A percentile compares a stretch with the other conserved stretches of the same genome.
Evolutionary conservation across 2,113 vertebrate genomes (phyloP).

Genomic region (Collichthys lucidus): DNA sequence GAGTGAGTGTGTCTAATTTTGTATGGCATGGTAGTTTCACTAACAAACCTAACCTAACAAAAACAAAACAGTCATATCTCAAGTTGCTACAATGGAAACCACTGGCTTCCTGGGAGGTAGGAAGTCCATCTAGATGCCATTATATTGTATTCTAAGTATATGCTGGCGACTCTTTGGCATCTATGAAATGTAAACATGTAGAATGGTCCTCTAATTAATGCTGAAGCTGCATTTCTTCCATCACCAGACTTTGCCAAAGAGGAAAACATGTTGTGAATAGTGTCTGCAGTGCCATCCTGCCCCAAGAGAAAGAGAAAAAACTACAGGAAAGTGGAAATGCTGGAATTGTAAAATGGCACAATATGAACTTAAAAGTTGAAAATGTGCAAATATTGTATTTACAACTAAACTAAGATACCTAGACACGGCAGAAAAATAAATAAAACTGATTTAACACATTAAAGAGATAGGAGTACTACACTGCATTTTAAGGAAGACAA

Average conservation of each 20-base stretch:
- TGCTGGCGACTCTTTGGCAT: constrained; percentile 5
- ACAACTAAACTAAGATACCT: neutral
- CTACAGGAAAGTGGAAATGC: no score
- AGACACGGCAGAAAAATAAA: neutral
- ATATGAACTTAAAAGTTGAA: no score
- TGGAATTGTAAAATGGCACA: no score
- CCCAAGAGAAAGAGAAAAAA: neutral
- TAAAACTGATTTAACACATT: neutral
- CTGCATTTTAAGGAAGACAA: no score
- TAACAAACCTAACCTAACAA: no score
- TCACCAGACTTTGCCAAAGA: neutral
- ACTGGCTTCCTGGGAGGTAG: neutral
- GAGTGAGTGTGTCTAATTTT: neutral
- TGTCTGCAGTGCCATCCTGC: neutral
- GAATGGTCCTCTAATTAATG: constrained; percentile 49
- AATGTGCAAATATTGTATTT: neutral
- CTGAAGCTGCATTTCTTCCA: constrained; percentile 37
- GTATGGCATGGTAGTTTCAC: neutral
- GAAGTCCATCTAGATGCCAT: constrained; percentile 14
- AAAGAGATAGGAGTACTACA: no score
- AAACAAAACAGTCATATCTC: neutral
- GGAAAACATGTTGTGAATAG: constrained; percentile 2
- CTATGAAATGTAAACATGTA: constrained; percentile 49
- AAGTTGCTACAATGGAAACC: neutral
- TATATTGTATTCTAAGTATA: constrained; percentile 25